Evolutionary conservation across 2,113 vertebrate genomes (phyloP), one percentile per base, ranked within the genome.

Genomic region (Psittacula cyanocephala): DNA sequence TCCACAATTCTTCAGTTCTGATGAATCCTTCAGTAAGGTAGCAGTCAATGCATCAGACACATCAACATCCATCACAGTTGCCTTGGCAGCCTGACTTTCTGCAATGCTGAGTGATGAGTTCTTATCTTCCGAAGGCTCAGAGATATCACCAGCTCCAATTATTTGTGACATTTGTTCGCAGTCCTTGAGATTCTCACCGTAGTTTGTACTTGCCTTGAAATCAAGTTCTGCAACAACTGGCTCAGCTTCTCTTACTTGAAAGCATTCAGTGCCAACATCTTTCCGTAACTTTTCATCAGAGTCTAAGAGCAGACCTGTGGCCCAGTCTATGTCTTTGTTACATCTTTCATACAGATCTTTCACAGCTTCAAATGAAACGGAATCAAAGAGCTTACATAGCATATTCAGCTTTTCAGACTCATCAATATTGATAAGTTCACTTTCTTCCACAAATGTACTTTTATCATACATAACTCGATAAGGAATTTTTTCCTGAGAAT

Each of bases 261-360:
- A 89, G 81, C 62, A 93, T 60, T 95, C 96, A 69, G 33, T n/a
- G 68, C 97, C 98, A 35, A 98, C 97, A 27, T 98, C 98, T 88
- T 97, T 98, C 81, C 98, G 96, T 67, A 99, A 97, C 94, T 98
- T 98, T 93, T 99, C 99, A 87, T 98, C 98, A 33, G 99, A 99
- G 96, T 99, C 99, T 93, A 99, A 97, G 59, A 99, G 96, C 67
- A 99, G 95, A 88, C 99, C 99, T 53, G 98, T 99, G 69, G 98
- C 98, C 99, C 99, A 99, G 74, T 99, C 98, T 81, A 99, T 97
- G 96, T 99, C 99, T 94, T 98, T 98, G 91, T 99, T 98, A 97
- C 99, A 99, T 94, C 99, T 99, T 92, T 99, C 99, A 97, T 99
- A 99, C 57, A 99, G 97, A 97, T 99, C 99, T 88, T 99, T 98